Evolutionary conservation across 1,140 invertebrate genomes (phyloP), one percentile per base, ranked within the genome.

Genomic region (Steinernema feltiae): DNA sequence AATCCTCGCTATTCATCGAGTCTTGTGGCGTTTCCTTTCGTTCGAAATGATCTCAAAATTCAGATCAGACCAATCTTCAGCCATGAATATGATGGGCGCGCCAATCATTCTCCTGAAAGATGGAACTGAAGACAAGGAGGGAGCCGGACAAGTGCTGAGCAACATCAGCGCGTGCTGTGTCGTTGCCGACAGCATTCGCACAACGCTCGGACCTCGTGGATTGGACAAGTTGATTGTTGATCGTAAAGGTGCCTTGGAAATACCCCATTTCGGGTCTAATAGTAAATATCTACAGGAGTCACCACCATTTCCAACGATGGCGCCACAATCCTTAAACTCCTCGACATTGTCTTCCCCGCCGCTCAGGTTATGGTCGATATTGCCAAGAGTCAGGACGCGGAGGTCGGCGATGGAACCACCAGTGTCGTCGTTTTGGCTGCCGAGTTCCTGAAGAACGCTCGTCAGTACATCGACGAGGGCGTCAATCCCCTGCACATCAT

Each of bases 151-250:
- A 87, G 89, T 99, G 63, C 91, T 99, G 77, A 97, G 94, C 53
- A 99, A 99, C 87, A 99, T 99, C 87, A 98, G 94, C 91, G 97
- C 97, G n/a, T 99, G 97, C 87, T 93, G 95, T 88, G 90, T 92
- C 15, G 92, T 99, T 63, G 93, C 94, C 24, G 97, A 99, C 90
- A 93, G 95, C 72, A 93, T 95, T 32, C 90, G 95, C 53, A 98
- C 97, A 21, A 99, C 97, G 1, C 89, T 99, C 12, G 97, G 97
- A 76, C 97, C 97, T 63, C 90, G 97, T 32, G 97, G 97, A 35
- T 97, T 99, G 96, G 97, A 99, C 87, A 99, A 99, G 88, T 89
- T 99, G 29, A 97, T 99, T 83, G 94, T 99, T 0, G 92, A 95
- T 87, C 88, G 89, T 74, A 90, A 90, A 84, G 89, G 89, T 89